phyloP scores from a whole-genome alignment of 2,888 invertebrate genomes.

The Elegia similella region DNA sequence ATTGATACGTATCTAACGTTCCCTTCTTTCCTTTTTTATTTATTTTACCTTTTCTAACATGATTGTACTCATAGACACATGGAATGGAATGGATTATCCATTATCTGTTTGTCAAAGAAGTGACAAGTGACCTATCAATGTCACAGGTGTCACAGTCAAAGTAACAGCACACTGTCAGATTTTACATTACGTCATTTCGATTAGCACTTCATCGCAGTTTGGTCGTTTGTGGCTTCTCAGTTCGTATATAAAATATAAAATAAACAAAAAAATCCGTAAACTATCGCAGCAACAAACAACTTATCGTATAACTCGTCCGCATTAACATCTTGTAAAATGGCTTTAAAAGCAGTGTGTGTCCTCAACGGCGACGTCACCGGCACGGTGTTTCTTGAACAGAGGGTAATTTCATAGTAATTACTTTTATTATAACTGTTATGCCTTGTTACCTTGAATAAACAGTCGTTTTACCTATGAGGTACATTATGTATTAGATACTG shows the following conservation, averaged over 20 bases:
- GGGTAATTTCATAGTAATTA: conserved; percentile 66
- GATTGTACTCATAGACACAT: too few species aligned
- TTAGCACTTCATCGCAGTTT: not conserved
- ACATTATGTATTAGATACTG: not conserved
- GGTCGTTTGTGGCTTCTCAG: not conserved
- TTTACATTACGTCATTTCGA: not conserved
- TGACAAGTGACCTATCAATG: too few species aligned
- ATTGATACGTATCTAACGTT: too few species aligned
- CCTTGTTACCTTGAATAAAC: not conserved
- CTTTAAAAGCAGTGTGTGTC: conserved; percentile 91
- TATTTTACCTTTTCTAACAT: too few species aligned
- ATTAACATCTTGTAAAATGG: conserved; percentile 61
- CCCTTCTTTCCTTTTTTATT: too few species aligned
- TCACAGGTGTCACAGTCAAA: too few species aligned
- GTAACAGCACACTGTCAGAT: not conserved
- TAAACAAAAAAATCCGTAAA: not conserved
- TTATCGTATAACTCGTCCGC: not conserved
- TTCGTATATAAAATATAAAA: not conserved
- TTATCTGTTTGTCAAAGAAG: too few species aligned
- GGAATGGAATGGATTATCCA: too few species aligned
- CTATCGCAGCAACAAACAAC: not conserved
- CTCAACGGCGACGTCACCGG: conserved; percentile 93
- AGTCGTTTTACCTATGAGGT: not conserved
- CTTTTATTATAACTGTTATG: not conserved
- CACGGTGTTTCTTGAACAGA: conserved; percentile 90